Conservation (phyloP, 2,888 invertebrate genomes). For the Dasysyrphus tricinctus region DNA sequence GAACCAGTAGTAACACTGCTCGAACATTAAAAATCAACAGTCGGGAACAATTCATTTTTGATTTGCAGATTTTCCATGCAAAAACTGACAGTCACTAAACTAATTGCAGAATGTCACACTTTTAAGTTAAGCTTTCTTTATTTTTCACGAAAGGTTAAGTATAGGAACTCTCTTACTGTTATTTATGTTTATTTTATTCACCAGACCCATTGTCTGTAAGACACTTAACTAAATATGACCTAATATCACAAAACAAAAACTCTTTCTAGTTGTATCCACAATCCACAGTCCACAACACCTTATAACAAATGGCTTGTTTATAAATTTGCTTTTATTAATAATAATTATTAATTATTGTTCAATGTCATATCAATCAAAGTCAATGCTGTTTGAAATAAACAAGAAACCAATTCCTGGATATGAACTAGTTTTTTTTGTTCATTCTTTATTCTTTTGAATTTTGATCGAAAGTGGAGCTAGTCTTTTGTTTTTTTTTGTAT, state of each 20-base stretch:
- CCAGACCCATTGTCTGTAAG: background rate
- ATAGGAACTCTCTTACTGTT: too few species aligned
- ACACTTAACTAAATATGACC: background rate
- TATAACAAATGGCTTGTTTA: background rate
- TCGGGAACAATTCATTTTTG: too few species aligned
- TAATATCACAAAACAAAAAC: background rate
- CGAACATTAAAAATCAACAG: too few species aligned
- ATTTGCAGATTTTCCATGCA: too few species aligned
- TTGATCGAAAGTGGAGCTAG: background rate
- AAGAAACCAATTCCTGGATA: conserved; percentile 46
- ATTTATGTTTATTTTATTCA: too few species aligned
- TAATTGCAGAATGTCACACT: too few species aligned
- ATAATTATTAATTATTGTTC: conserved; percentile 39
- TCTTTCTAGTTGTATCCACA: background rate
- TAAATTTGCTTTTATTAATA: conserved; percentile 15
- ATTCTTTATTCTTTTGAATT: background rate
- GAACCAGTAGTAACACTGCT: too few species aligned
- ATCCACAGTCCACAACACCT: background rate
- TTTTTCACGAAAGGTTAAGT: too few species aligned
- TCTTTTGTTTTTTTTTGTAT: conserved; percentile 1
- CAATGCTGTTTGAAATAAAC: conserved; percentile 37
- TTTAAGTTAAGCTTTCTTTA: too few species aligned
- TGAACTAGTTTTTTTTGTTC: conserved; percentile 53
- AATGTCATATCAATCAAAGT: conserved; percentile 64
- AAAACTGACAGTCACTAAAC: too few species aligned